phyloP scores from a whole-genome alignment of 1,140 invertebrate genomes.

The Megalopta genalis region DNA sequence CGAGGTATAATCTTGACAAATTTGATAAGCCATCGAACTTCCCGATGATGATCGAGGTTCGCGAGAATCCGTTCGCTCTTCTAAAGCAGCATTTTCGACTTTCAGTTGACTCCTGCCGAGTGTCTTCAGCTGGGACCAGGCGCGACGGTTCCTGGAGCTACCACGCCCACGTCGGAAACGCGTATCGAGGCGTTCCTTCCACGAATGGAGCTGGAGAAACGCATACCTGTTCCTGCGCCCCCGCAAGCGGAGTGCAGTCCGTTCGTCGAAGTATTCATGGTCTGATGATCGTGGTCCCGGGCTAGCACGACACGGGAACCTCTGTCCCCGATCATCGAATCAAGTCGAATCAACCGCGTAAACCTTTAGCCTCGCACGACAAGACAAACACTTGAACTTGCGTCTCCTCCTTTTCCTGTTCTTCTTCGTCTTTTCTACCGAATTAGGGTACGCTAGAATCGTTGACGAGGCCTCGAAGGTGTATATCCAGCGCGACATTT shows the following conservation, averaged over 20 bases:
- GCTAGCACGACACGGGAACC: not conserved
- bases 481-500: not conserved
- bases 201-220: slow-evolving; percentile 81
- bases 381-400: slow-evolving; percentile 13
- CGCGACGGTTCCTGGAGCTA: slow-evolving; percentile 30
- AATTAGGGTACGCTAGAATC: not conserved
- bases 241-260: slow-evolving; percentile 82
- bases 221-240: slow-evolving; percentile 80
- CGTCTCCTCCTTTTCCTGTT: not conserved
- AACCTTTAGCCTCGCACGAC: slow-evolving; percentile 26
- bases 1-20: too few species aligned
- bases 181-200: slow-evolving; percentile 82
- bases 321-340: not conserved
- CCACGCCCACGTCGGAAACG: slow-evolving; percentile 65
- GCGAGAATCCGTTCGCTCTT: too few species aligned
- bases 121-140: slow-evolving; percentile 81
- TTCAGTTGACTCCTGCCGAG: slow-evolving; percentile 80
- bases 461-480: not conserved
- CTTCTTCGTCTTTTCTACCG: not conserved
- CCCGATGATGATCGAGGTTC: too few species aligned
- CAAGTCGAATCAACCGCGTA: not conserved
- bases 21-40: too few species aligned
- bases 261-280: slow-evolving; percentile 81
- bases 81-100: slow-evolving; percentile 7
- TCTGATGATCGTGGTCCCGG: slow-evolving; percentile 50